Evolutionary conservation across 1,140 invertebrate genomes (phyloP), one percentile per base, ranked within the genome.

Genomic region (Teleogryllus occipitalis): DNA sequence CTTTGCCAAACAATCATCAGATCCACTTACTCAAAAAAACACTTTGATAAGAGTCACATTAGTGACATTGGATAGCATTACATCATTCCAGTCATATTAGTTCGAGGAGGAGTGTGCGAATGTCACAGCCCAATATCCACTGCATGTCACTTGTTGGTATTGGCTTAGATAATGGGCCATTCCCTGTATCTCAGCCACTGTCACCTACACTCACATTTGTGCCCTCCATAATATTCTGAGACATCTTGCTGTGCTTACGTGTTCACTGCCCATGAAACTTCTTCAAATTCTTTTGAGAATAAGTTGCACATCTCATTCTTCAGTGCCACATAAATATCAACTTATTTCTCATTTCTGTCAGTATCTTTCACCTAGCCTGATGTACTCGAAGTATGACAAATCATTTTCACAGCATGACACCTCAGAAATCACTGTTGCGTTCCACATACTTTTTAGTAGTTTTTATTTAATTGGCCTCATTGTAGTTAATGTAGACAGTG

Each of bases 401-500:
- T 78, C 81, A 74, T 76, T 18, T 14, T 65, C 54, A 65, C 54
- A 65, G 54, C 54, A 65, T 65, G 54, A 65, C 54, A 65, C 54
- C 54, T 65, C 54, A 65, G 54, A 65, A 65, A 14, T 14, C 54
- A 65, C 54, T 65, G 10, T 65, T 65, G 49, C 48, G 76, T 14
- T 48, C 22, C 21, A 77, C n/a, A 21, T 74, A 39, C 27, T 39
- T 79, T 47, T 73, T 78, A 21, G 49, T 49, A 79, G 46, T 76
- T 74, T 65, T 49, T 48, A 48, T 80, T 80, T 78, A 14, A 85
- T 85, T 83, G 79, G 84, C 82, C 80, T 84, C 84, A 84, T 84
- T 84, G 82, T 83, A 83, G 84, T 86, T 86, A 86, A 84, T 87
- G 86, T 86, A 85, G 85, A 84, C 87, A 65, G 54, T 65, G 54